A percentile compares a stretch with the other conserved stretches of the same genome.
Conservation (phyloP, 2,113 vertebrate genomes). For the Nycticebus coucang region DNA sequence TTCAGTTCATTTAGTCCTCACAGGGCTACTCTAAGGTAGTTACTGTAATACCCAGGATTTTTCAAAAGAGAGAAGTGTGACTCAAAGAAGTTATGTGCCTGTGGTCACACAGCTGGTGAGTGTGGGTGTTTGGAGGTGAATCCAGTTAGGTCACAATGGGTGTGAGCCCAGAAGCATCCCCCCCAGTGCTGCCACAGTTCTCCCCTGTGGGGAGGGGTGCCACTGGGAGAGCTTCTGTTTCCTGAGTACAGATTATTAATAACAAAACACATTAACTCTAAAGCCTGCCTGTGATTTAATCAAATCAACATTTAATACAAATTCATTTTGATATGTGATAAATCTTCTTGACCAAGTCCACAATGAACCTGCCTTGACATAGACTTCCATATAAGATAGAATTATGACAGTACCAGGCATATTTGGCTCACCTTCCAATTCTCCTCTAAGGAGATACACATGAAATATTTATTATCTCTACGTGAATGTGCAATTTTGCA, state of each 20-base stretch:
- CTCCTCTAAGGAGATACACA: not conserved
- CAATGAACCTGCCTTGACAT: not conserved
- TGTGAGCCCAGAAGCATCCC: not conserved
- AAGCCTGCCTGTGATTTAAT: not conserved
- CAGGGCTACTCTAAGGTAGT: not conserved
- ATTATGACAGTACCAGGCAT: not conserved
- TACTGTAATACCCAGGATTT: not conserved
- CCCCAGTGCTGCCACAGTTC: not conserved
- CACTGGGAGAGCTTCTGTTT: not conserved
- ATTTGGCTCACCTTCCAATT: not conserved
- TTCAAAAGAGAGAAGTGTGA: not conserved
- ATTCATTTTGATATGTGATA: constrained; percentile 42
- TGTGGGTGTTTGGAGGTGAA: not conserved
- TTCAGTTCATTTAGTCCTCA: not conserved
- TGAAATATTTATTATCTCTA: not conserved
- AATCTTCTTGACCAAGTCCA: constrained; percentile 4
- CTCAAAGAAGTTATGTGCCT: not conserved
- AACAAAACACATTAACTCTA: not conserved
- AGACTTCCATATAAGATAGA: not conserved
- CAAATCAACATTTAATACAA: constrained; percentile 13
- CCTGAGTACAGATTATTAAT: not conserved
- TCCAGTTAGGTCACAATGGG: not conserved
- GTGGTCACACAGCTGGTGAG: not conserved
- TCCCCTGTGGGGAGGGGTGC: not conserved
- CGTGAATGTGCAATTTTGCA: not conserved